phyloP scores from a whole-genome alignment of 2,113 vertebrate genomes.

The Sorex araneus region DNA sequence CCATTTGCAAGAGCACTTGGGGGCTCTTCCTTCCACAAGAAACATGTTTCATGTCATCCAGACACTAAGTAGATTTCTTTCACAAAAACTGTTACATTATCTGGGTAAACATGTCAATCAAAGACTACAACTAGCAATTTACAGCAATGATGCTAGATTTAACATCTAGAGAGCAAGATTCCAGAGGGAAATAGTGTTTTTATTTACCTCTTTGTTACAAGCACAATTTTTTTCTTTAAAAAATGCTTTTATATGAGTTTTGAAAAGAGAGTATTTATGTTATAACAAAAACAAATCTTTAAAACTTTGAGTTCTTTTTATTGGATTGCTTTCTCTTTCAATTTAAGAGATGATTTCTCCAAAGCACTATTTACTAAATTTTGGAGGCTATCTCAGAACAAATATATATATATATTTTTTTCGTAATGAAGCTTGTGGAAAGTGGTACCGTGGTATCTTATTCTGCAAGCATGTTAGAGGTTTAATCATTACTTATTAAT shows the following conservation, averaged over 20 bases:
- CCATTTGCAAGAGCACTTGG: conserved; percentile 82
- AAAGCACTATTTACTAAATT: conserved; percentile 77
- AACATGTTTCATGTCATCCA: conserved; percentile 88
- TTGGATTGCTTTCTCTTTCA: conserved; percentile 77
- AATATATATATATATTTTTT: conserved; percentile 67
- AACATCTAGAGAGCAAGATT: conserved; percentile 83
- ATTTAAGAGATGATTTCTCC: conserved; percentile 66
- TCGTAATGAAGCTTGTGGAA: conserved; percentile 62
- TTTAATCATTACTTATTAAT: conserved; percentile 89
- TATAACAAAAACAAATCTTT: conserved; percentile 83
- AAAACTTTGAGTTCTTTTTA: conserved; percentile 79
- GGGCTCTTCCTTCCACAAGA: conserved; percentile 83
- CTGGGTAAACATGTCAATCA: conserved; percentile 91
- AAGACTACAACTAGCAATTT: conserved; percentile 90
- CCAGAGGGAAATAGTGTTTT: conserved; percentile 85
- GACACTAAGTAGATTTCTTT: conserved; percentile 90
- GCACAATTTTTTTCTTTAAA: conserved; percentile 71
- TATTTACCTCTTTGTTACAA: conserved; percentile 86
- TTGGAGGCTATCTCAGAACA: conserved; percentile 63
- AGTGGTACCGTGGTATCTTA: conserved; percentile 75
- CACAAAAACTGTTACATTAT: conserved; percentile 90
- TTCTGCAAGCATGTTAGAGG: conserved; percentile 76
- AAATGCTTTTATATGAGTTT: conserved; percentile 65
- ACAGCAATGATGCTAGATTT: conserved; percentile 88
- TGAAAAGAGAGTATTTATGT: conserved; percentile 79